Base-by-base conservation (phyloP, 2,113 vertebrate genomes). In the Cololabis saira region DNA sequence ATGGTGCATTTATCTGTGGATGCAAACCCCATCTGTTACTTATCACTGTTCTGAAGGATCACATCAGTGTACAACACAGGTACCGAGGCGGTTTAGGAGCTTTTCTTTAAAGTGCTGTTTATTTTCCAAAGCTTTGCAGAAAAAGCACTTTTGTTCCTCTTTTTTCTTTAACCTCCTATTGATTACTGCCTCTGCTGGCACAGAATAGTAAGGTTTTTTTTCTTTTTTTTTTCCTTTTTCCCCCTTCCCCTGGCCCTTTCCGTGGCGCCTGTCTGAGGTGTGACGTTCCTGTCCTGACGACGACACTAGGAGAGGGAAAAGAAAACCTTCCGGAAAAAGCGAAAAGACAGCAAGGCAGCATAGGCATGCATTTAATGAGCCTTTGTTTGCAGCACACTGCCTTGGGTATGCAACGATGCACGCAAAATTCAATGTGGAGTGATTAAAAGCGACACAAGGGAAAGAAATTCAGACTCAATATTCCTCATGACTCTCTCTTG, bases 161-260 rank as follows among this genome's bases (percentile, higher is more conserved):
- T 2, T 72, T 85, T 86, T 83, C 84, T 66, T 82, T 84, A 89
- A 87, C 69, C 76, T 89, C 57, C 70, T 57, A 92, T 89, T 71
- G 84, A 90, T 91, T 79, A 56, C 63, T 65, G 68, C 67, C 83
- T 86, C 69, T 52, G 60, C 60, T 43, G 71, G 27, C 68, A 58
- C 24, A 72, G 67, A 73, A 70, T 47, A 64, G 57, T 44, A 50
- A 64, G 37, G 18, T 57, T 55, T 58, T 78, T 51, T 79, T 81
- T 16, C 3, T 3, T 47, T 75, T 62, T 47, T 44, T n/a, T 65
- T 60, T 55, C n/a, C n/a, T n/a, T n/a, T n/a, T 76, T 64, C 76
- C 30, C 4, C 30, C 30, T 78, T 33, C 0, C 59, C 14, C 49
- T 69, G 51, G 45, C 73, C 56, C 42, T 71, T 64, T 89, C 77